phyloP scores from a whole-genome alignment of 2,797 vertebrate genomes.

The Sphenopsis melanotis region DNA sequence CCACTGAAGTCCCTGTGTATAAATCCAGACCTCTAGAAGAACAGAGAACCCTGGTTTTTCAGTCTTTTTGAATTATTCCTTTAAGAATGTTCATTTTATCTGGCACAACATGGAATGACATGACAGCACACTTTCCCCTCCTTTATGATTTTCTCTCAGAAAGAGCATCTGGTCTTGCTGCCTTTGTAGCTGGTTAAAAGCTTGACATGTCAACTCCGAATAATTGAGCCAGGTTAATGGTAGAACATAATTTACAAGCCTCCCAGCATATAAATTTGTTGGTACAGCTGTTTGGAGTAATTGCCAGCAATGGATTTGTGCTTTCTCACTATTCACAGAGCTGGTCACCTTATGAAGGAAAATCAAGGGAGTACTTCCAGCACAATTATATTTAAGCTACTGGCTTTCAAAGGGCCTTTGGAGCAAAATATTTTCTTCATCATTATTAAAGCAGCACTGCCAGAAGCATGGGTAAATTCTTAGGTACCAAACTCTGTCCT shows the following conservation, averaged over 20 bases:
- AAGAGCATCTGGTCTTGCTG: not conserved
- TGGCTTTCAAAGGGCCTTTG: not conserved
- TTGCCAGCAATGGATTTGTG: not conserved
- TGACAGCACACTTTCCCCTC: not conserved
- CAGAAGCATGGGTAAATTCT: not conserved
- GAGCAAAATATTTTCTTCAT: not conserved
- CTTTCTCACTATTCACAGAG: not conserved
- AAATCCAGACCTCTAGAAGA: not conserved
- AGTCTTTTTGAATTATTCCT: not conserved
- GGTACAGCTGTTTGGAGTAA: not conserved
- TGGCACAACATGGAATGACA: not conserved
- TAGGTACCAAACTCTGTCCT: not conserved
- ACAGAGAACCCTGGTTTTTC: fast-evolving
- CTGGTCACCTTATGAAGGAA: not conserved
- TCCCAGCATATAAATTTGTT: not conserved
- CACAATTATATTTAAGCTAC: not conserved
- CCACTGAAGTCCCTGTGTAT: not conserved
- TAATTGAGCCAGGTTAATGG: constrained; percentile 16
- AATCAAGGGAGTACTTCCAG: not conserved
- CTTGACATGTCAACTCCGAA: not conserved
- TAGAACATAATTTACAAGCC: not conserved
- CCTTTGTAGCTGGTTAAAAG: not conserved
- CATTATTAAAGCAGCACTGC: not conserved
- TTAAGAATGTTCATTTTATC: not conserved
- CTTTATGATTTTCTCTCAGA: not conserved